Evolutionary conservation across 2,888 invertebrate genomes (phyloP), one percentile per base, ranked within the genome.

Genomic region (Campaea margaritaria): DNA sequence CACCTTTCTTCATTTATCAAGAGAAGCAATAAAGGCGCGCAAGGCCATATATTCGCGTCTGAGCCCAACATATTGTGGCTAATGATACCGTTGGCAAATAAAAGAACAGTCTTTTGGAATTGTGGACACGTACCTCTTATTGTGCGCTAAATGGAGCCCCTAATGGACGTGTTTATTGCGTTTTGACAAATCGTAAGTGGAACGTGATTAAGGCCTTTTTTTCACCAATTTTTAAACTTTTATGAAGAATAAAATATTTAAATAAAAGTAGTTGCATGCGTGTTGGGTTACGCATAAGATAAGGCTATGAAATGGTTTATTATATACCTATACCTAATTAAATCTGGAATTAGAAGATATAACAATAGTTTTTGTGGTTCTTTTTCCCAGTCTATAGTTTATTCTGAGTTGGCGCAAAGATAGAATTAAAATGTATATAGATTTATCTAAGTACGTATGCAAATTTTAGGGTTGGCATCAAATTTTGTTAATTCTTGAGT

Each of bases 1-100:
- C 70, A 73, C 75, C 75, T 74, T 79, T 79, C 76, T 78, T 76
- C 80, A 86, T 87, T 83, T 83, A 83, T 87, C 87, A 85, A 77
- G 56, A 69, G 68, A 70, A 72, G 83, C 83, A 87, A 86, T 86
- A 87, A 86, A 81, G 81, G 78, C 69, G 72, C 73, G 68, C 74
- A 69, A 72, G 68, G 73, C 73, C 69, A 82, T 87, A 86, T 81
- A 82, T 85, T 77, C 74, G 71, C 72, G 82, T 82, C 82, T 74
- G 67, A 67, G 65, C 73, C 72, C 73, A 74, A 72, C 76, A 76
- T 79, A 78, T 79, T 79, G 78, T 78, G 73, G 78, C 76, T 86
- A 85, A 86, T 85, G 83, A 84, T 78, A 82, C 78, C 69, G 76
- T 81, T 76, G 73, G 69, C 76, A 80, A 83, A 82, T 84, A 83